Percentiles rank a stretch among this genome's conserved stretches.
Evolutionary conservation across 2,113 vertebrate species (phyloP).

Genomic region (Spheniscus mendiculus): DNA sequence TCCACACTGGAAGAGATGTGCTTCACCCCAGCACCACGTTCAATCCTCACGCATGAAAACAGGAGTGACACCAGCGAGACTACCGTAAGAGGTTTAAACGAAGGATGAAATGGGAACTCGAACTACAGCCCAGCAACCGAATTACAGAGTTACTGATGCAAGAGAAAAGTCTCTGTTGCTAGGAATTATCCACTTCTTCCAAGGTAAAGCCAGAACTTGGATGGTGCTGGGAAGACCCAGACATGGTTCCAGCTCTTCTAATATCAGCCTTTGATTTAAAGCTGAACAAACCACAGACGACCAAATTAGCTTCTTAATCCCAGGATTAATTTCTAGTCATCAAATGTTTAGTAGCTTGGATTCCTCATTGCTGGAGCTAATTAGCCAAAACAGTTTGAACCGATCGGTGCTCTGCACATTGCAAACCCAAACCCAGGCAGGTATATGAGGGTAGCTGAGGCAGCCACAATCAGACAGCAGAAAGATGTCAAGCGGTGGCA

Average conservation of each 20-base stretch:
- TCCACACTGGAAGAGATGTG: background rate
- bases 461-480: background rate
- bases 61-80: background rate
- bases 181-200: background rate
- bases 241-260: background rate
- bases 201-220: background rate
- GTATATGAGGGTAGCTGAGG: background rate
- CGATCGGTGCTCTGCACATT: fast-evolving
- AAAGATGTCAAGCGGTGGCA: background rate
- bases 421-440: background rate
- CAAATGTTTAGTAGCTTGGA: background rate
- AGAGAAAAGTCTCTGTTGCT: background rate
- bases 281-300: background rate
- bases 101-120: background rate
- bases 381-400: background rate
- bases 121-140: background rate
- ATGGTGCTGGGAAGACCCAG: background rate
- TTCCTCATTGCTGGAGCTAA: background rate
- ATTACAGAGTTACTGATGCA: background rate
- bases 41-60: fast-evolving
- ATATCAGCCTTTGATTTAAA: background rate
- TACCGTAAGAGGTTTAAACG: background rate
- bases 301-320: background rate
- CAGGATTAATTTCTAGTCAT: background rate
- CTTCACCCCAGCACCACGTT: background rate